Conservation (phyloP, 2,888 invertebrate genomes). For the Dynastes hyllus region DNA sequence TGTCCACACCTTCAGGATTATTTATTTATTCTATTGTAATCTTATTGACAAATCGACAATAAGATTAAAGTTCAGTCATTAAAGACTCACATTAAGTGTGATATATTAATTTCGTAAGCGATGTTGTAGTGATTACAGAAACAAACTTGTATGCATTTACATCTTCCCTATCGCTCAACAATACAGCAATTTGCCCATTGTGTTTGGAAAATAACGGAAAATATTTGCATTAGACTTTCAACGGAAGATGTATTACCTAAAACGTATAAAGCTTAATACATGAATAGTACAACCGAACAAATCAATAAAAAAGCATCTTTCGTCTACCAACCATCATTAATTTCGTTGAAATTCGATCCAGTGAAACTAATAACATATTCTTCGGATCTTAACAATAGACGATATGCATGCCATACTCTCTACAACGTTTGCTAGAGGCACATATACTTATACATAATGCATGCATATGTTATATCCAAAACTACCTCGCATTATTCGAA, state of each 20-base stretch:
- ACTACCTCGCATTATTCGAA: slow-evolving; percentile 34
- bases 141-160: too few species aligned
- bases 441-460: slow-evolving; percentile 20
- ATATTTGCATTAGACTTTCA: slow-evolving; percentile 16
- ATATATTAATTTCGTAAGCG: too few species aligned
- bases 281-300: slow-evolving; percentile 12
- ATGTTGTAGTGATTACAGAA: too few species aligned
- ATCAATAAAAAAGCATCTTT: slow-evolving; percentile 23
- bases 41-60: too few species aligned
- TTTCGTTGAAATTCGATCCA: slow-evolving; percentile 37
- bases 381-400: slow-evolving; percentile 26
- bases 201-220: too few species aligned
- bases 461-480: slow-evolving; percentile 35
- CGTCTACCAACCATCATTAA: slow-evolving; percentile 28
- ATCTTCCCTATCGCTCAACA: too few species aligned
- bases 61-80: too few species aligned
- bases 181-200: too few species aligned
- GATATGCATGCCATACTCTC: not conserved
- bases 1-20: too few species aligned
- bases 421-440: too few species aligned
- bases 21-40: too few species aligned
- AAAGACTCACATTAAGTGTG: too few species aligned
- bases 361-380: slow-evolving; percentile 41
- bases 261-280: not conserved
- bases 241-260: slow-evolving; percentile 8